Base-by-base conservation (phyloP, 2,888 invertebrate species). In the Phengaris alcon region DNA sequence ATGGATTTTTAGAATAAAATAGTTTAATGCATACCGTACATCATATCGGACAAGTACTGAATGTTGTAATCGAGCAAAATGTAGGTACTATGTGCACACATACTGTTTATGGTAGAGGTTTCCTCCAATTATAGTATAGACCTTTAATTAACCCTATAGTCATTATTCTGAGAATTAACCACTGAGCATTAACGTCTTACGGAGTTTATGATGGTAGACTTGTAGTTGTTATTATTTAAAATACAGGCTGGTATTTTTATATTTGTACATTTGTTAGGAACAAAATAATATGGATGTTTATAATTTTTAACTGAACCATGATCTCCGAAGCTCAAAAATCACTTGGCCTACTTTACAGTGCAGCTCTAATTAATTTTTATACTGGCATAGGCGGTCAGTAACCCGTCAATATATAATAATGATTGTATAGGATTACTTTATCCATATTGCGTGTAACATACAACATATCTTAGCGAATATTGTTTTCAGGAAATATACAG, bases 311-410 rank as follows among this genome's bases (percentile, higher is more conserved):
- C 70, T n/a, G 70, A 52, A 51, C 9, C 70, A 35, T 54, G 35
- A 72, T 52, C 13, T 22, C 7, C 13, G 22, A 52, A 46, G 44
- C 68, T 68, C 68, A 44, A 68, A 68, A 68, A 13, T 54, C 35
- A 52, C 72, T 72, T 54, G 72, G 35, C 54, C 72, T 6, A 54
- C 13, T 72, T 54, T 48, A 48, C 15, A 54, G 10, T 52, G 72
- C 72, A 54, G 72, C 54, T 52, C 54, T 54, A 52, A 54, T 54
- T 52, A 54, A 54, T 35, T 54, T 22, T 72, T 54, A 72, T 72
- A 54, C 52, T 72, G 70, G 70, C 44, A 35, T 72, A 15, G 15
- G 5, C 70, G 54, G 72, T 72, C 72, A 54, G 72, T 44, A 35
- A 72, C 72, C 12, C 10, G 22, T 70, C 10, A 70, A 12, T 10